A percentile compares a stretch with the other conserved stretches of the same genome.
These are phyloP conservation scores for Cheiracanthium punctorium DNA, from an alignment of 2,888 invertebrate genomes.

Conservation along the genomic window DNA sequence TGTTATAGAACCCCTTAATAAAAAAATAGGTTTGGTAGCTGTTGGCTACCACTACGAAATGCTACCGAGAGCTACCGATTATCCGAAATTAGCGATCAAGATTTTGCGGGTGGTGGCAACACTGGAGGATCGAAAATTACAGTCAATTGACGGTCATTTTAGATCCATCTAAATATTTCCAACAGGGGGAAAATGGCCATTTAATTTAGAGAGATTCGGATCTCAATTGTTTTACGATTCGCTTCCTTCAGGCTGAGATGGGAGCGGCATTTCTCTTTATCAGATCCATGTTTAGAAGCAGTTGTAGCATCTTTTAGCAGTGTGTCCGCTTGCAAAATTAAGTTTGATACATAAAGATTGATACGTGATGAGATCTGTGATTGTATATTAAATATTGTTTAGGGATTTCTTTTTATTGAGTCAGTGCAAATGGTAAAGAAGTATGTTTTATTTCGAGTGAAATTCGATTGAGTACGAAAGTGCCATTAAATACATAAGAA, in stretches of 20 bases:
- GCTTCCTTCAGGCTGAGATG: neutral
- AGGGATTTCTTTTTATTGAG: too few relatives aligned
- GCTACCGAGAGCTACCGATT: neutral
- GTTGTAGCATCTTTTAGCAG: too few relatives aligned
- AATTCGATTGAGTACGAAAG: too few relatives aligned
- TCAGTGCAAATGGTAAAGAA: too few relatives aligned
- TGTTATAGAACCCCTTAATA: neutral
- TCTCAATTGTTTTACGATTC: slow-evolving; percentile 48
- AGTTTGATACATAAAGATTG: too few relatives aligned
- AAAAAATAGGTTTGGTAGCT: neutral
- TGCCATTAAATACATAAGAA: too few relatives aligned
- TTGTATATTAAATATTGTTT: too few relatives aligned
- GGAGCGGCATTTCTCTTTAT: neutral
- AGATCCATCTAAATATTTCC: slow-evolving; percentile 19
- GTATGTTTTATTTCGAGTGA: too few relatives aligned
- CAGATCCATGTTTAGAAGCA: neutral
- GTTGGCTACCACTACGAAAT: neutral
- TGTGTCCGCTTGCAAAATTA: too few relatives aligned
- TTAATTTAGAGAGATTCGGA: slow-evolving; percentile 55
- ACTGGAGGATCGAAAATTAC: slow-evolving; percentile 60
- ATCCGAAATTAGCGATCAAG: slow-evolving; percentile 60
- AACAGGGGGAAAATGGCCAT: slow-evolving; percentile 18
- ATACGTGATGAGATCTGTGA: too few relatives aligned
- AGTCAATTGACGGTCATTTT: slow-evolving; percentile 52
- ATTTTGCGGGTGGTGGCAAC: slow-evolving; percentile 66